Evolutionary conservation across 2,888 invertebrate species (phyloP).

Genomic region (Synanthedon myopaeformis): DNA sequence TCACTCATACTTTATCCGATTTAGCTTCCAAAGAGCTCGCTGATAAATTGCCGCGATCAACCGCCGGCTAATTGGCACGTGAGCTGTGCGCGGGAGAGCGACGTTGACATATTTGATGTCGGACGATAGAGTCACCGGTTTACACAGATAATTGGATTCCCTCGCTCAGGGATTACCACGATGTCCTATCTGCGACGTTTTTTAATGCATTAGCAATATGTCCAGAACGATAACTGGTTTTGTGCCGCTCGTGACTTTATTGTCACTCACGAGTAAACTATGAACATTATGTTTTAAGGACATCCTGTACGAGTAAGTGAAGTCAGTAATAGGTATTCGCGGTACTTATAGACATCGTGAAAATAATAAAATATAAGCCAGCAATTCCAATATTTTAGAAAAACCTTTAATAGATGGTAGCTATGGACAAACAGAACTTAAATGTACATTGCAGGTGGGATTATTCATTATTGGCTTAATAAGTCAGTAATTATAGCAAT

Average conservation of each 20-base stretch:
- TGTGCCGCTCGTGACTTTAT: background rate
- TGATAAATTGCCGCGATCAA: slow-evolving; percentile 2
- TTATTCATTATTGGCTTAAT: too few species aligned
- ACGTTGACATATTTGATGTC: slow-evolving; percentile 4
- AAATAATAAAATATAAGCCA: too few species aligned
- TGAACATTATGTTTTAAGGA: too few species aligned
- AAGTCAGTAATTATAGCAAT: too few species aligned
- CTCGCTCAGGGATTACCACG: background rate
- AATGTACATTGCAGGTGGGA: too few species aligned
- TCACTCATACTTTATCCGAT: background rate
- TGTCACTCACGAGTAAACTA: background rate
- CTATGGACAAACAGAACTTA: too few species aligned
- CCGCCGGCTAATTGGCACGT: slow-evolving; percentile 2
- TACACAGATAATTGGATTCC: background rate
- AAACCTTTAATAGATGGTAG: too few species aligned
- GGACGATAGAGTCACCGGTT: background rate
- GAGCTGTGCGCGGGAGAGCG: background rate
- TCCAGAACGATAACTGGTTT: background rate
- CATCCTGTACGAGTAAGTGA: too few species aligned
- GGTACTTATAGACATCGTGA: too few species aligned
- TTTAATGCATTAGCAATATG: background rate
- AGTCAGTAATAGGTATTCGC: too few species aligned
- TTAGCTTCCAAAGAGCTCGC: background rate
- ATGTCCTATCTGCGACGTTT: background rate
- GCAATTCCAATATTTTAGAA: too few species aligned